phyloP scores from a whole-genome alignment of 2,797 vertebrate genomes.

The Lepilemur ruficaudatus region DNA sequence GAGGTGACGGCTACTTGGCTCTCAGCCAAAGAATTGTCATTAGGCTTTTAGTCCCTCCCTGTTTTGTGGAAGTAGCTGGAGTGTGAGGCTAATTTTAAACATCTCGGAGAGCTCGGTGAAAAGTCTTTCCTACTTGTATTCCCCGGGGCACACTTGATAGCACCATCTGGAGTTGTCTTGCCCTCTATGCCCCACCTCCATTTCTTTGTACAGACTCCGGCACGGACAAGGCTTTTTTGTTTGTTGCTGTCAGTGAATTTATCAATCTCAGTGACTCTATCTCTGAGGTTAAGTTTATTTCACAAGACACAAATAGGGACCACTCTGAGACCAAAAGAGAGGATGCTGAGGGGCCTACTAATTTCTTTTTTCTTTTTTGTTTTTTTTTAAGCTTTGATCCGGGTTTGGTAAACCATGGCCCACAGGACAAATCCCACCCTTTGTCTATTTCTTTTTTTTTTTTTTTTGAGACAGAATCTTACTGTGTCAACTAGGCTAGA shows the following conservation, averaged over 20 bases:
- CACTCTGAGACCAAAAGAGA: neutral
- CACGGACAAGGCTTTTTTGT: neutral
- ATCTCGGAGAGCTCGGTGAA: neutral
- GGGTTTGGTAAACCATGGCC: neutral
- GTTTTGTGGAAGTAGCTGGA: constrained; percentile 45
- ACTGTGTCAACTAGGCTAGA: no score
- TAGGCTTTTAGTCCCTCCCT: constrained; percentile 40
- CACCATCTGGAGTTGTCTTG: neutral
- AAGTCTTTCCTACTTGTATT: neutral
- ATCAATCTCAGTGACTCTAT: neutral
- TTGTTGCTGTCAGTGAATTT: constrained; percentile 5
- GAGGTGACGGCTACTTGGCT: constrained; percentile 60
- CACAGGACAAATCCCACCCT: neutral
- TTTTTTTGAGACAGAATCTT: no score
- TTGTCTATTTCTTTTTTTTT: neutral
- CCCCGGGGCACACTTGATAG: neutral
- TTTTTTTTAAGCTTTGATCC: neutral
- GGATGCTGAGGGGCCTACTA: neutral
- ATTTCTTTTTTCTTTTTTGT: neutral
- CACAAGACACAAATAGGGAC: neutral
- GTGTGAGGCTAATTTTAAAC: neutral
- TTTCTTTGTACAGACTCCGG: neutral
- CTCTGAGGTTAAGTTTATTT: neutral
- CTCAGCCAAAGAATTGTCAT: constrained; percentile 65
- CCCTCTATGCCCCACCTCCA: neutral